Evolutionary conservation across 2,888 invertebrate species (phyloP), one percentile per base, ranked within the genome.

Genomic region (Parochlus steinenii): DNA sequence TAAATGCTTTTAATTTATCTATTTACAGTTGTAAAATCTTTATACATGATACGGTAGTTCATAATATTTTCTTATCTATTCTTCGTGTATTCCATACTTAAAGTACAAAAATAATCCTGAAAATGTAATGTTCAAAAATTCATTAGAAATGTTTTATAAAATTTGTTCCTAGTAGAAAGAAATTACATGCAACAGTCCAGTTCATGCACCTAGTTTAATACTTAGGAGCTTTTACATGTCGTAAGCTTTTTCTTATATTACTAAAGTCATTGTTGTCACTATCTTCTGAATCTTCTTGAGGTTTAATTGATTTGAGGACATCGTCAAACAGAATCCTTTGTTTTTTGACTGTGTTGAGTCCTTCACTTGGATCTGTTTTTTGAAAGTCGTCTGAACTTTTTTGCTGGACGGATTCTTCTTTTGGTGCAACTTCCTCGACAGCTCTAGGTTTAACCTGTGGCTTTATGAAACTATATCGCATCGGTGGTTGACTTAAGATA

Each of bases 71-170:
- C 46, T 58, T 56, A 43, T n/a, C n/a, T n/a, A n/a, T n/a, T n/a
- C n/a, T n/a, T n/a, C n/a, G n/a, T 63, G 64, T 44, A 79, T 67
- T 45, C 79, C 77, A 51, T 80, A 80, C 48, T 63, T 62, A 53
- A 76, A 71, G 57, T 80, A 80, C 48, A 80, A 67, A 40, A 67
- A 54, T 42, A 76, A 63, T 47, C 79, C 78, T 76, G 58, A 33
- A 59, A 59, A 48, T 41, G 45, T 48, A 26, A 32, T 31, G 32
- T 36, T 15, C 16, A 38, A 20, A 18, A 36, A 35, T 15, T 22
- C 28, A 7, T 29, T 26, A 12, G 7, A 15, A 22, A 22, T 8
- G 18, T 34, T 12, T 18, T 32, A 17, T 25, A 27, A 31, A 35
- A 27, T 8, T 22, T 19, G 5, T 25, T 12, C 16, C 10, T 30